Evolutionary conservation across 2,113 vertebrate genomes (phyloP).

Genomic region (Antennarius striatus): DNA sequence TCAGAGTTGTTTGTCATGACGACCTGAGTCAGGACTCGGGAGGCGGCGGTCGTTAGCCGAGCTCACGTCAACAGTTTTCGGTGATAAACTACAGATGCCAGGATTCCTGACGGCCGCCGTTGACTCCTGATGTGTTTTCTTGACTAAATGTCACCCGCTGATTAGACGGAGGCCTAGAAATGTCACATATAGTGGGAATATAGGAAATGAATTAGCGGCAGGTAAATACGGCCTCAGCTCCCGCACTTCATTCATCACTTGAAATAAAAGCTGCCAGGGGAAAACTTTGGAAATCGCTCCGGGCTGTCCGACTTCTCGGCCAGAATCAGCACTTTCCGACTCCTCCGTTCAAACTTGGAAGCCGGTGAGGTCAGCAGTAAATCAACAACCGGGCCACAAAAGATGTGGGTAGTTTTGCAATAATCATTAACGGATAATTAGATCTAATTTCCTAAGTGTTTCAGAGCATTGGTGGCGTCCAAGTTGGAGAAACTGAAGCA

Average conservation of each 20-base stretch:
- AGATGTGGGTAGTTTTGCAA: neutral
- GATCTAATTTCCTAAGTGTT: neutral
- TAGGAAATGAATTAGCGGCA: neutral
- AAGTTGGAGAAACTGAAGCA: too few relatives aligned
- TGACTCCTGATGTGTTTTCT: neutral
- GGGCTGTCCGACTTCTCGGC: neutral
- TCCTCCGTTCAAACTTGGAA: neutral
- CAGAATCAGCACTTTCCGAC: slow-evolving; percentile 5
- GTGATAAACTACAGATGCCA: slow-evolving; percentile 3
- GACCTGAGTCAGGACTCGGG: slow-evolving; percentile 5
- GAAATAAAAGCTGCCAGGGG: neutral
- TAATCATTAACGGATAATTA: neutral
- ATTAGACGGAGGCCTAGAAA: neutral
- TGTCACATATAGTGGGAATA: neutral
- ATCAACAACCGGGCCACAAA: neutral
- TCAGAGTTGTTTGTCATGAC: neutral
- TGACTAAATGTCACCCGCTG: neutral
- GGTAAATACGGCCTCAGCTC: too few relatives aligned
- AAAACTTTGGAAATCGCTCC: neutral
- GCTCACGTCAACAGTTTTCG: neutral
- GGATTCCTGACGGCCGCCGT: neutral
- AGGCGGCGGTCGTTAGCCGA: neutral
- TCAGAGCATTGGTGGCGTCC: too few relatives aligned
- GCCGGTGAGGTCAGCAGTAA: neutral
- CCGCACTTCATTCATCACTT: neutral